A percentile compares a stretch with the other conserved stretches of the same genome.
Evolutionary conservation across 2,888 invertebrate genomes (phyloP).

Genomic region (Calameuta filiformis): DNA sequence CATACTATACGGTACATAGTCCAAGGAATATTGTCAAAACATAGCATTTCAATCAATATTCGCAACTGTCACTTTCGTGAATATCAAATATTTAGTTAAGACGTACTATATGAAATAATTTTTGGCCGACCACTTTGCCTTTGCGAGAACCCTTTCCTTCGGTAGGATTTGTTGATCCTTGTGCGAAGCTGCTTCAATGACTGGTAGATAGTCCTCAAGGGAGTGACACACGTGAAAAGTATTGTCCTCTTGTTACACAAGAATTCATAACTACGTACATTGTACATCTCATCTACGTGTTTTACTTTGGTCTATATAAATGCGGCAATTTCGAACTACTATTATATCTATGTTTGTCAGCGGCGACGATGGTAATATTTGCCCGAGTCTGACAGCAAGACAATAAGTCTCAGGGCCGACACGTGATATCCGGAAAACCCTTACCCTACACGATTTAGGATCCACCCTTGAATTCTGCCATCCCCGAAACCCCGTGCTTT

Average conservation of each 20-base stretch:
- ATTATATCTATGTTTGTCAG: slow-evolving; percentile 25
- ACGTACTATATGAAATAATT: neutral
- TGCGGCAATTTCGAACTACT: neutral
- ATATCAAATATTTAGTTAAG: neutral
- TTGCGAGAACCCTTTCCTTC: neutral
- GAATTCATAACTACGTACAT: neutral
- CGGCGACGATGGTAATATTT: slow-evolving; percentile 62
- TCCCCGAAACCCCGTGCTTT: slow-evolving; percentile 20
- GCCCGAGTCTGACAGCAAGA: slow-evolving; percentile 59
- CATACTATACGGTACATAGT: neutral
- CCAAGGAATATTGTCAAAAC: neutral
- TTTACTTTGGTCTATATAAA: neutral
- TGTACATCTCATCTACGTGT: neutral
- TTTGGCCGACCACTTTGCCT: neutral
- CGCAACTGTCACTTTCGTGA: neutral
- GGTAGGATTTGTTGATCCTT: too few relatives aligned
- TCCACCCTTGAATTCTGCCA: slow-evolving; percentile 36
- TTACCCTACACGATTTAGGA: slow-evolving; percentile 40
- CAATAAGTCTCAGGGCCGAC: slow-evolving; percentile 57
- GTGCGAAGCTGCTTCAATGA: too few relatives aligned
- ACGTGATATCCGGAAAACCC: slow-evolving; percentile 51
- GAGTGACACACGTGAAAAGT: slow-evolving; percentile 42
- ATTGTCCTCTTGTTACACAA: slow-evolving; percentile 29
- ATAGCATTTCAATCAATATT: neutral
- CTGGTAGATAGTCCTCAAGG: slow-evolving; percentile 33